Evolutionary conservation across 1,140 invertebrate genomes (phyloP).

Genomic region (Drosophila carrolli): DNA sequence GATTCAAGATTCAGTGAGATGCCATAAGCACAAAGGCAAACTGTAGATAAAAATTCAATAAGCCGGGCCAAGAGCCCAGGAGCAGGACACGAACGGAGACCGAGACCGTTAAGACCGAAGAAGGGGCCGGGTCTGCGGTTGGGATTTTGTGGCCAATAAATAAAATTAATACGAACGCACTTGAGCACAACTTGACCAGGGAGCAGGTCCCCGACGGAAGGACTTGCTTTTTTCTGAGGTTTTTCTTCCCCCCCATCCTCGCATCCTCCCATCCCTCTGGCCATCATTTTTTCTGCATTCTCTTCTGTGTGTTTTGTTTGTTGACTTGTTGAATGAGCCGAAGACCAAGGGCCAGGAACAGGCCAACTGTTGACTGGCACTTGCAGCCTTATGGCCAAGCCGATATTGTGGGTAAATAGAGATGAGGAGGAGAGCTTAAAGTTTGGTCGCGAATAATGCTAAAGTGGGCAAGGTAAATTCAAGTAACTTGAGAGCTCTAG

Average conservation of each 20-base stretch:
- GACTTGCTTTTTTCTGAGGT: slow-evolving; percentile 32
- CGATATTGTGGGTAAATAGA: slow-evolving; percentile 46
- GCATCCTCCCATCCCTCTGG: background rate
- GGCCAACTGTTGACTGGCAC: slow-evolving; percentile 63
- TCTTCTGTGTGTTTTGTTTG: slow-evolving; percentile 58
- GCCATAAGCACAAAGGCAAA: slow-evolving; percentile 71
- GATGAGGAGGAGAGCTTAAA: slow-evolving; percentile 19
- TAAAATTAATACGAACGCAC: slow-evolving; percentile 80
- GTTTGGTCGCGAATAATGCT: slow-evolving; percentile 1
- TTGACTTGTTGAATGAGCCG: slow-evolving; percentile 76
- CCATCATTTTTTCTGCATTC: slow-evolving; percentile 37
- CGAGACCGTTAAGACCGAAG: slow-evolving; percentile 35
- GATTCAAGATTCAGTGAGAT: slow-evolving; percentile 57
- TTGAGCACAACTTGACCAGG: slow-evolving; percentile 70
- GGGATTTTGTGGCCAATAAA: slow-evolving; percentile 73
- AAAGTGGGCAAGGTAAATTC: background rate
- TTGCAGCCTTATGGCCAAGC: slow-evolving; percentile 45
- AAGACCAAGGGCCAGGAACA: slow-evolving; percentile 27
- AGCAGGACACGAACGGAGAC: slow-evolving; percentile 46
- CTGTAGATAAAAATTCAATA: slow-evolving; percentile 79
- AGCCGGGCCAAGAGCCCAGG: slow-evolving; percentile 37
- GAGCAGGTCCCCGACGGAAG: slow-evolving; percentile 9
- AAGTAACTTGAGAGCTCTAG: background rate
- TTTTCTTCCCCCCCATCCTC: slow-evolving; percentile 3
- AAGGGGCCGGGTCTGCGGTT: slow-evolving; percentile 17